Evolutionary conservation across 2,113 vertebrate species (phyloP), one percentile per base, ranked within the genome.

Genomic region (Nesogale talazaci): DNA sequence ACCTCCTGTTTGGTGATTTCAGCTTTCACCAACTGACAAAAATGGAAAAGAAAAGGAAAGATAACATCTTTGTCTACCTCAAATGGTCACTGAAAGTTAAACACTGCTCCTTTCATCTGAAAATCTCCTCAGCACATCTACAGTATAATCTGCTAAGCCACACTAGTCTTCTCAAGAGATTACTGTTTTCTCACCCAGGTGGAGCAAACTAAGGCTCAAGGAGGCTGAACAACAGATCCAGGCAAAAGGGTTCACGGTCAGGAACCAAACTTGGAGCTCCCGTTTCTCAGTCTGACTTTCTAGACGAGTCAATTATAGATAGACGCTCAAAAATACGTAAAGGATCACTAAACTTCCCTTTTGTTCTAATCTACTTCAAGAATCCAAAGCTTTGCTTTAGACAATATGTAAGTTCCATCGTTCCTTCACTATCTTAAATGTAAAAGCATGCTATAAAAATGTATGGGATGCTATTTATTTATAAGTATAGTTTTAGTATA

Each of bases 301-400:
- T 85, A 34, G 74, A 17, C 79, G 40, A 38, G 1, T 82, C 42
- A 29, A 12, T 52, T 63, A 61, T 29, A 84, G 63, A 91, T 3
- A 65, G 88, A 70, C 82, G 27, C 61, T 38, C 92, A 63, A 6
- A 46, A 84, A 40, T 20, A 19, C 19, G 22, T 61, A 61, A 85
- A 79, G n/a, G 2, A 27, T 63, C 63, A 56, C 56, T 40, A 29
- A 31, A 69, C 20, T 34, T 74, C 75, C 25, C 16, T 12, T 52
- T 52, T 67, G 0, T 67, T 76, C 82, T 85, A 82, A 69, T 83
- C 75, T 81, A 42, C 27, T 82, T 78, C 27, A 40, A 84, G 46
- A 91, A 40, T 25, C 90, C 88, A 93, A 16, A 63, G 27, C 75
- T 88, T 78, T 89, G 70, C 70, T 84, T 69, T 87, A 86, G 36